Conservation (phyloP, 2,888 invertebrate genomes). For the Palloptera scutellata region DNA sequence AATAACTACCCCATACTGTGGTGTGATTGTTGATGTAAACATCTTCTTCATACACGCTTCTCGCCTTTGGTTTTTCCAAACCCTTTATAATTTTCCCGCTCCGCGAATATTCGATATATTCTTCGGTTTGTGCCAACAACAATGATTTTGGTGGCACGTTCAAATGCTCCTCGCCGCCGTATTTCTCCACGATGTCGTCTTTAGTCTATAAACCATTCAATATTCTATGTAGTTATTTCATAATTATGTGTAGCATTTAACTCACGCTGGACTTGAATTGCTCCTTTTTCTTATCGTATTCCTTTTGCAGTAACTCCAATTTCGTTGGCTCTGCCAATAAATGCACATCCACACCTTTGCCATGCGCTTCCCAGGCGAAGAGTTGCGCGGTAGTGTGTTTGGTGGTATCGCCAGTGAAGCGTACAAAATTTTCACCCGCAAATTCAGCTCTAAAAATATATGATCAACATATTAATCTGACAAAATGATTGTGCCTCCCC, state of each 20-base stretch:
- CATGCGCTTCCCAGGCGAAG: constrained; percentile 98
- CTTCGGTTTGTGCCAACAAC: constrained; percentile 89
- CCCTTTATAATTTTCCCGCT: constrained; percentile 89
- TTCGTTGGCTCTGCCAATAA: constrained; percentile 98
- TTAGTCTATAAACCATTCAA: constrained; percentile 69
- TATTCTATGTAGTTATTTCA: neutral
- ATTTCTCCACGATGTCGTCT: constrained; percentile 86
- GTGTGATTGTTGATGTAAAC: constrained; percentile 91
- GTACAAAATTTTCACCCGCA: constrained; percentile 95
- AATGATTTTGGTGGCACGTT: constrained; percentile 88
- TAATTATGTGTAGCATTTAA: neutral
- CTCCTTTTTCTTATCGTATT: constrained; percentile 89
- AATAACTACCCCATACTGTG: constrained; percentile 95
- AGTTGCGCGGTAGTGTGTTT: constrained; percentile 90
- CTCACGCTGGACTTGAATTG: constrained; percentile 77
- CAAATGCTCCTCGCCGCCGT: constrained; percentile 94
- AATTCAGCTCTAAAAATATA: constrained; percentile 70
- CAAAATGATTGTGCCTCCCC: accelerated
- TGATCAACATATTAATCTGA: neutral
- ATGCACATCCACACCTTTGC: constrained; percentile 92
- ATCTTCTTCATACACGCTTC: constrained; percentile 94
- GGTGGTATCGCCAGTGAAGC: constrained; percentile 93
- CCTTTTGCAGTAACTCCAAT: constrained; percentile 86
- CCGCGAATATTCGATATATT: constrained; percentile 94
- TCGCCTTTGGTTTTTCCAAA: constrained; percentile 84